Base-by-base conservation (phyloP, 2,888 invertebrate species). In the Selenia dentaria region DNA sequence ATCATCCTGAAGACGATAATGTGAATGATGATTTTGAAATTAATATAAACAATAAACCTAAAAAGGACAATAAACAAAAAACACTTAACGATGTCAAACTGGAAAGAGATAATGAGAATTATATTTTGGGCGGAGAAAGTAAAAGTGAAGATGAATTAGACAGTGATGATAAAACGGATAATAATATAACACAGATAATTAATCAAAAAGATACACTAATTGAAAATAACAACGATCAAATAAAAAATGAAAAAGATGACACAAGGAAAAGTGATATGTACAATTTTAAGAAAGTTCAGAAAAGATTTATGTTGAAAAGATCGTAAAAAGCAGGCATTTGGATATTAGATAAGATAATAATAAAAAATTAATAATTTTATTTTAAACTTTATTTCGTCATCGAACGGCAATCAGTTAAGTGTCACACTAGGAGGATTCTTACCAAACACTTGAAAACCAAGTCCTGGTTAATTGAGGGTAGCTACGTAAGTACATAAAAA, bases 1-100 rank as follows among this genome's bases (percentile, higher is more conserved):
- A 70, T 37, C 79, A 80, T 11, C 79, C 79, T 1, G 79, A 80
- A 64, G 79, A 80, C 41, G 67, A 68, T 27, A 13, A 62, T 27
- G 16, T 34, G 0, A 37, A 6, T 6, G 38, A 35, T 26, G 22
- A 6, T 8, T 4, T 24, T 14, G 29, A 34, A 16, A 5, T 13
- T 0, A 10, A 32, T n/a, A 9, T 24, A 1, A 4, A 35, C 6
- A 24, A 20, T 3, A 46, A 35, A 25, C 9, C 2, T 3, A 25
- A 3, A 24, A 24, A 6, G 2, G 10, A 9, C 25, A 10, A 25
- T 3, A 25, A 9, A 25, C 10, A 25, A 9, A 25, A 9, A 10
- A 4, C 9, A 28, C 11, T 5, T 34, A 27, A 38, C 3, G 12
- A 45, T 13, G 6, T 10, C 39, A 14, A 52, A 55, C 14, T 75